Evolutionary conservation across 1,140 invertebrate genomes (phyloP).

Genomic region (Drosophila pachea): DNA sequence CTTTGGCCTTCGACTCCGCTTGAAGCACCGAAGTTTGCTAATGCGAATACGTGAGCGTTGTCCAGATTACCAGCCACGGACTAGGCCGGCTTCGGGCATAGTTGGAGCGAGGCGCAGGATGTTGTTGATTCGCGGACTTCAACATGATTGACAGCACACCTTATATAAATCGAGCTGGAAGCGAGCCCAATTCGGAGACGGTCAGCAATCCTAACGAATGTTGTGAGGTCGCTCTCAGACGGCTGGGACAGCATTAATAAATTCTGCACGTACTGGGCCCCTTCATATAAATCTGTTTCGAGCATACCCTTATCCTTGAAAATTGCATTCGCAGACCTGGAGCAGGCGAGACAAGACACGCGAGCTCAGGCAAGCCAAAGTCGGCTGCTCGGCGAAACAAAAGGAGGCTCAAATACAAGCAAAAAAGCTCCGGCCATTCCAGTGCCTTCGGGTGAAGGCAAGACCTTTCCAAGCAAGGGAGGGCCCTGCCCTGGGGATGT

Average conservation of each 20-base stretch:
- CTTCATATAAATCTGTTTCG: slow-evolving; percentile 75
- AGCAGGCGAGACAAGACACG: slow-evolving; percentile 31
- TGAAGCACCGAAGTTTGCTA: slow-evolving; percentile 72
- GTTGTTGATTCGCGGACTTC: slow-evolving; percentile 66
- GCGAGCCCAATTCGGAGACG: slow-evolving; percentile 19
- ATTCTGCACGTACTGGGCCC: slow-evolving; percentile 73
- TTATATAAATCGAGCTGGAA: slow-evolving; percentile 55
- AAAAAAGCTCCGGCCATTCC: slow-evolving; percentile 43
- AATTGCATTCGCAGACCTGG: slow-evolving; percentile 75
- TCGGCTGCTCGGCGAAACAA: slow-evolving; percentile 28
- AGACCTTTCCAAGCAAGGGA: slow-evolving; percentile 48
- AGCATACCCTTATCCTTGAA: slow-evolving; percentile 73
- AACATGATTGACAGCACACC: slow-evolving; percentile 50
- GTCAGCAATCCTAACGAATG: slow-evolving; percentile 5
- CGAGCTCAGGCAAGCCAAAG: slow-evolving; percentile 19
- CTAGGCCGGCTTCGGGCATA: neutral
- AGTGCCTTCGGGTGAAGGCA: slow-evolving; percentile 40
- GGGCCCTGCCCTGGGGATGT: slow-evolving; percentile 49
- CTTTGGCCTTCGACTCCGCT: slow-evolving; percentile 68
- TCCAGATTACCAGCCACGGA: slow-evolving; percentile 45
- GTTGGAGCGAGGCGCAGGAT: slow-evolving; percentile 14
- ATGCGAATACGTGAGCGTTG: slow-evolving; percentile 71
- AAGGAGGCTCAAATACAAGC: slow-evolving; percentile 23
- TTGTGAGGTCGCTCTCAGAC: neutral
- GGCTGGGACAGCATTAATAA: slow-evolving; percentile 61